Evolutionary conservation across 2,113 vertebrate species (phyloP).

Genomic region (Neotragus pygmaeus): DNA sequence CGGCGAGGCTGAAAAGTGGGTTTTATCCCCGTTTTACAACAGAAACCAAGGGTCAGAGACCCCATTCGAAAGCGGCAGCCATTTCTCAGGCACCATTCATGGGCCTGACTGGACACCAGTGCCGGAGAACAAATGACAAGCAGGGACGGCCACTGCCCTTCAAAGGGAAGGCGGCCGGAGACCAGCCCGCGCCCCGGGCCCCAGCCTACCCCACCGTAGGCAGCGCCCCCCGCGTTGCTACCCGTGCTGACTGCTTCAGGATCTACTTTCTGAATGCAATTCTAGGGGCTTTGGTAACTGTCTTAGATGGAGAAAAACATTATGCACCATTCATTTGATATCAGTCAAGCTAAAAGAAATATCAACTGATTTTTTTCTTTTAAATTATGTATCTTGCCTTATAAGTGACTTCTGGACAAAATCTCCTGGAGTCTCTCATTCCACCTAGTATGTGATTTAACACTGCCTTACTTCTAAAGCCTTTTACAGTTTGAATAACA

Average conservation of each 20-base stretch:
- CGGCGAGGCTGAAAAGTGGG: background rate
- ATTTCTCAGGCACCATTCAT: accelerated
- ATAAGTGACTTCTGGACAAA: background rate
- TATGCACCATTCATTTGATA: accelerated
- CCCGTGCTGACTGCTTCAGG: accelerated
- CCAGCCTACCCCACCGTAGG: background rate
- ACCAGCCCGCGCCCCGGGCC: accelerated
- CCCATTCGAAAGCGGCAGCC: accelerated
- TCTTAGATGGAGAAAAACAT: background rate
- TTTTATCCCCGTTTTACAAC: accelerated
- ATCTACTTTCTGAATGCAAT: accelerated
- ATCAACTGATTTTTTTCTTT: background rate
- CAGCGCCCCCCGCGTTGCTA: accelerated
- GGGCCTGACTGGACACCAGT: accelerated
- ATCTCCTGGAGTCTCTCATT: background rate
- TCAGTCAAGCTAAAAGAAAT: background rate
- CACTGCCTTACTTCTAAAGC: background rate
- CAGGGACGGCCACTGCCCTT: background rate
- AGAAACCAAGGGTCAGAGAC: background rate
- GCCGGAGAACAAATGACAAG: accelerated
- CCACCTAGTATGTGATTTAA: too few relatives aligned
- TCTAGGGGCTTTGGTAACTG: background rate
- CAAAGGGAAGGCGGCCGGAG: too few relatives aligned
- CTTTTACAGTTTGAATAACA: background rate
- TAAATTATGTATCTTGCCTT: background rate